Evolutionary conservation across 2,888 invertebrate genomes (phyloP), one percentile per base, ranked within the genome.

Genomic region (Epirrhoe alternata): DNA sequence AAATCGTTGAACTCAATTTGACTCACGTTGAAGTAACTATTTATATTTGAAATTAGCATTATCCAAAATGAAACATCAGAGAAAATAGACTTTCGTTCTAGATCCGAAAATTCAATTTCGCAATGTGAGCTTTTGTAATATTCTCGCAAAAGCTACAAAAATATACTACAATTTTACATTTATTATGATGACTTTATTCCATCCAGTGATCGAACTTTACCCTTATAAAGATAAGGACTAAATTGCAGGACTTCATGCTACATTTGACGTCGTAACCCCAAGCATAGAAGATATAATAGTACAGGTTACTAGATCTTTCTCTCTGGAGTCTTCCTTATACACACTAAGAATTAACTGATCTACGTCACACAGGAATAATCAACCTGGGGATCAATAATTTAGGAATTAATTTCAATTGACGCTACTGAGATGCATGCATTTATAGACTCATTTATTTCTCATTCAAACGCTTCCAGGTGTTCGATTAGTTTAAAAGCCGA

Each of bases 221-320:
- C 68, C 50, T 64, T 42, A 69, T 68, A 70, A 67, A 70, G 72
- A 71, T 72, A 69, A 62, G 64, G 69, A 56, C 64, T 65, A 58
- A 60, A 73, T 67, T 70, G 67, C 69, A 69, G 65, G 66, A 66
- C 64, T 70, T 70, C 63, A 72, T 70, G 70, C 66, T 56, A 69
- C 72, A 73, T 72, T 72, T 68, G 67, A 69, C 69, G 63, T 52
- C 64, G 59, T 62, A 64, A 70, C 67, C 64, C 55, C 47, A 31
- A 24, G 24, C 38, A 12, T 5, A 55, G 55, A 38, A 38, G 35
- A 51, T n/a, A 6, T 47, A n/a, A 33, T 33, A 61, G 42, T 42
- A 42, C 10, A 24, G 3, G 6, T 12, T 6, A 4, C 31, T 17
- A 31, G 17, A 61, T 30, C 12, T 61, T 61, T 61, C 60, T 53